Evolutionary conservation across 2,797 vertebrate species (phyloP).

Genomic region (Carduelis carduelis): DNA sequence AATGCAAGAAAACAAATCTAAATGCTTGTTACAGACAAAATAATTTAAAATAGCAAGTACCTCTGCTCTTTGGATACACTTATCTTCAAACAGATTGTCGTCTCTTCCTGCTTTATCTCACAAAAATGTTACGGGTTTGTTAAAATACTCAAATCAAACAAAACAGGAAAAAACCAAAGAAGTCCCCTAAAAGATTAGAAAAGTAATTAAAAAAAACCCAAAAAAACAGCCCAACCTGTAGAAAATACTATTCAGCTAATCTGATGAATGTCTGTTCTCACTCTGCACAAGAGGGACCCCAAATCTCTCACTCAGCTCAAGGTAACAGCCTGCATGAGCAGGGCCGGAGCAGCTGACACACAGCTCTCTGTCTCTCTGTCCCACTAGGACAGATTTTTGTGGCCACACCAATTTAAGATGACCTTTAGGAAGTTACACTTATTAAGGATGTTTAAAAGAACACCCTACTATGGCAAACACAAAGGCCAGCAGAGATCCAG

Average conservation of each 20-base stretch:
- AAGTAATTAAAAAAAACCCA: not conserved
- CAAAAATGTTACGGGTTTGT: not conserved
- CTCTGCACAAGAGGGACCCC: not conserved
- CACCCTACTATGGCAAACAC: not conserved
- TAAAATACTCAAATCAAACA: not conserved
- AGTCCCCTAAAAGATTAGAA: not conserved
- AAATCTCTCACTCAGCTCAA: not conserved
- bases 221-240: fast-evolving
- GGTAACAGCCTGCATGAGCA: not conserved
- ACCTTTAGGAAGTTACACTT: not conserved
- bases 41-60: not conserved
- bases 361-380: not conserved
- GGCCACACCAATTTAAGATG: not conserved
- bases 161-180: not conserved
- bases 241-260: not conserved
- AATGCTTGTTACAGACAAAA: not conserved
- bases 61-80: not conserved
- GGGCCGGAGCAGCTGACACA: not conserved
- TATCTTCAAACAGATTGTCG: not conserved
- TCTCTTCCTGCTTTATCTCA: not conserved
- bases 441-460: not conserved
- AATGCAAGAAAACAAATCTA: not conserved
- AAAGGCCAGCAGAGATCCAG: not conserved
- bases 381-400: not conserved
- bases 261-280: not conserved